Conservation (phyloP, 2,113 vertebrate species). For the human region GRCh38 chr5:155640501-155641000, state of each 20-base stretch:
- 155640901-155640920: neutral
- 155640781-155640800: neutral
- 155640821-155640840: neutral
- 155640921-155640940: neutral
- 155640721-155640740: neutral
- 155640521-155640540: neutral
- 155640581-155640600: neutral
- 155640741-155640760: neutral
- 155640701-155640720: neutral
- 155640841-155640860: neutral
- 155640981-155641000: neutral
- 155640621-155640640: neutral
- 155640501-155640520: neutral
- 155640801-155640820: neutral
- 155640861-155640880: neutral
- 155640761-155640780: neutral
- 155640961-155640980: neutral
- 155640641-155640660: neutral
- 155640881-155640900: neutral
- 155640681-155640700: no score
- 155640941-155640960: neutral
- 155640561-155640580: neutral
- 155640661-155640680: neutral
- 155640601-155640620: neutral
- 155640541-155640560: neutral